phyloP scores from a whole-genome alignment of 2,888 invertebrate genomes.

The Lacanobia wlatinum region DNA sequence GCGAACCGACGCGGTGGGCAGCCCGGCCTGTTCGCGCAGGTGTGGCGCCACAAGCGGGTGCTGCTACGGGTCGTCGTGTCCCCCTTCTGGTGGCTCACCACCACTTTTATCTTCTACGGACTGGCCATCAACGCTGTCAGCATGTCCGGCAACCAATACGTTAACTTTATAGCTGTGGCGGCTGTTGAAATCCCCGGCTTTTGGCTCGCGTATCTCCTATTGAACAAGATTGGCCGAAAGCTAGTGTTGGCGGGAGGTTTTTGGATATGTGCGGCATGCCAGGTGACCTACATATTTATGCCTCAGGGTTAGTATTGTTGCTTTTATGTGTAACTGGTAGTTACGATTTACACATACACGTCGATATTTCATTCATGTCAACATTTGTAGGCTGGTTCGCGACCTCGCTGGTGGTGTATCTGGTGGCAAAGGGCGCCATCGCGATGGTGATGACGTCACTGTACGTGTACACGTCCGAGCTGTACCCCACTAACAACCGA shows the following conservation, averaged over 20 bases:
- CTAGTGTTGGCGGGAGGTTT: constrained; percentile 90
- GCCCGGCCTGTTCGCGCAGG: constrained; percentile 77
- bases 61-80: neutral
- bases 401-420: constrained; percentile 84
- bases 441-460: constrained; percentile 91
- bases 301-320: constrained; percentile 80
- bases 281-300: constrained; percentile 89
- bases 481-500: constrained; percentile 92
- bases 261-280: constrained; percentile 90
- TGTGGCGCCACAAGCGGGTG: constrained; percentile 73
- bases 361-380: neutral
- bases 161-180: constrained; percentile 91
- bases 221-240: constrained; percentile 91
- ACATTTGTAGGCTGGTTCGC: constrained; percentile 56
- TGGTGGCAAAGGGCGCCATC: constrained; percentile 91
- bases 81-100: constrained; percentile 89
- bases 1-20: constrained; percentile 50
- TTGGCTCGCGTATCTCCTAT: constrained; percentile 89
- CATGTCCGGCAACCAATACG: constrained; percentile 91
- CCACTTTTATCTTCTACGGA: constrained; percentile 92
- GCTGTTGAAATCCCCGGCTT: constrained; percentile 93
- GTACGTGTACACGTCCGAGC: constrained; percentile 92
- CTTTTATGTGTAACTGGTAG: neutral
- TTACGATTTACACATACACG: neutral
- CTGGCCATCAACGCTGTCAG: constrained; percentile 91